phyloP scores from a whole-genome alignment of 2,113 vertebrate species.

The Propithecus coquereli region DNA sequence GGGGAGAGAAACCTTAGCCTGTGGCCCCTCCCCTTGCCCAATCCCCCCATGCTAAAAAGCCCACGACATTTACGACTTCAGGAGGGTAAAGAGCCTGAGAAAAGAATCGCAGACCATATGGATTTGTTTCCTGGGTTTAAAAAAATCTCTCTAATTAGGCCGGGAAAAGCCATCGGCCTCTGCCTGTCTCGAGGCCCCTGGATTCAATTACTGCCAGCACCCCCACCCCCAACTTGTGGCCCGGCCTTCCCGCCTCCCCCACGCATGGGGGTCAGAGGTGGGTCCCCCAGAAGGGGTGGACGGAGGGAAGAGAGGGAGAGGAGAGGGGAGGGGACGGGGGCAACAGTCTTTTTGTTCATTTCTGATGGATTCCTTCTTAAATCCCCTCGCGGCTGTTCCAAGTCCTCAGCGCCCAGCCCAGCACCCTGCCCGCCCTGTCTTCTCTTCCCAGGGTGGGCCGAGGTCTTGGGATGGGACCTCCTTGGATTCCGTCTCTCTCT shows the following conservation, averaged over 20 bases:
- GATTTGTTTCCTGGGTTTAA: conserved; percentile 74
- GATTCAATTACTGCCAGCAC: conserved; percentile 64
- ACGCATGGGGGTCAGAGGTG: not conserved
- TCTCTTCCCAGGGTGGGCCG: not conserved
- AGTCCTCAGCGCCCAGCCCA: not conserved
- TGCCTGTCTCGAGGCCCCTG: conserved; percentile 57
- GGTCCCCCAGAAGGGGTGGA: not conserved
- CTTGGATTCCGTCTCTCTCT: not conserved
- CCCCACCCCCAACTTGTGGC: not conserved
- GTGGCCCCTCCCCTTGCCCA: conserved; percentile 4
- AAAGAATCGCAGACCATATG: conserved; percentile 72
- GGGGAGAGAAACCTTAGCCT: conserved; percentile 59
- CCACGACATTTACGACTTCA: conserved; percentile 73
- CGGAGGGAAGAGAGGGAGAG: not conserved
- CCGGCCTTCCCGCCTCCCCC: not conserved
- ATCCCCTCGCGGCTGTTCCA: fast-evolving
- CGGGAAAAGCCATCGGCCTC: conserved; percentile 59
- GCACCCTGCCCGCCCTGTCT: fast-evolving
- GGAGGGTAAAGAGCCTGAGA: conserved; percentile 77
- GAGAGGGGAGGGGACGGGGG: not conserved
- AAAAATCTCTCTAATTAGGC: conserved; percentile 69
- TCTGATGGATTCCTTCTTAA: not conserved
- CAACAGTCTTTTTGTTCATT: not conserved
- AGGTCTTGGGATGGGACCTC: not conserved
- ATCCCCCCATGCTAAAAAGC: conserved; percentile 66